phyloP scores from a whole-genome alignment of 2,797 vertebrate species.

The Hyperoplus lanceolatus region DNA sequence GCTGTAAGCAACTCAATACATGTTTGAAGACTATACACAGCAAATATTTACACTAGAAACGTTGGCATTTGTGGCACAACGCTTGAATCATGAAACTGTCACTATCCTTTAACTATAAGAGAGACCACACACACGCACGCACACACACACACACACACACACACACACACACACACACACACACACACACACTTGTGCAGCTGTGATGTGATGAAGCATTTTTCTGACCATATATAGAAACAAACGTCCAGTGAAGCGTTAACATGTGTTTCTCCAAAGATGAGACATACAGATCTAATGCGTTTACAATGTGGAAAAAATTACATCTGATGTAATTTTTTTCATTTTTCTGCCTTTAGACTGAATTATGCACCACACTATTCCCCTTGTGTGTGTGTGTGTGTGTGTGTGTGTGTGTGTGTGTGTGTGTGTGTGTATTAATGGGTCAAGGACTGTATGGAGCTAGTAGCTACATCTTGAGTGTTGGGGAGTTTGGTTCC shows the following conservation, averaged over 20 bases:
- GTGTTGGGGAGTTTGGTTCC: constrained; percentile 11
- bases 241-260: constrained; percentile 39
- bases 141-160: no score
- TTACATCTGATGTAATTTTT: constrained; percentile 52
- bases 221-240: constrained; percentile 49
- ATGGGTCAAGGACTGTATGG: no score
- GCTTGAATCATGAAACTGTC: constrained; percentile 41
- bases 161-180: no score
- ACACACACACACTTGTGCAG: constrained; percentile 35
- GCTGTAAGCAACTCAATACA: constrained; percentile 15
- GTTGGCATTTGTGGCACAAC: not conserved
- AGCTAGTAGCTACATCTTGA: not conserved
- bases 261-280: constrained; percentile 57
- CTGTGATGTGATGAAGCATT: constrained; percentile 37
- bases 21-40: constrained; percentile 7
- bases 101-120: not conserved
- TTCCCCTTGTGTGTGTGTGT: no score
- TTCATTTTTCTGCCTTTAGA: constrained; percentile 17
- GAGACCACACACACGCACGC: no score
- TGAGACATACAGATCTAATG: constrained; percentile 54
- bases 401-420: no score
- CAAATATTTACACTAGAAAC: not conserved
- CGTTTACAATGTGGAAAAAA: constrained; percentile 56
- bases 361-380: not conserved
- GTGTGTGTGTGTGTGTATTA: no score